phyloP scores from a whole-genome alignment of 2,113 vertebrate genomes.

The Mormyrus lacerda region DNA sequence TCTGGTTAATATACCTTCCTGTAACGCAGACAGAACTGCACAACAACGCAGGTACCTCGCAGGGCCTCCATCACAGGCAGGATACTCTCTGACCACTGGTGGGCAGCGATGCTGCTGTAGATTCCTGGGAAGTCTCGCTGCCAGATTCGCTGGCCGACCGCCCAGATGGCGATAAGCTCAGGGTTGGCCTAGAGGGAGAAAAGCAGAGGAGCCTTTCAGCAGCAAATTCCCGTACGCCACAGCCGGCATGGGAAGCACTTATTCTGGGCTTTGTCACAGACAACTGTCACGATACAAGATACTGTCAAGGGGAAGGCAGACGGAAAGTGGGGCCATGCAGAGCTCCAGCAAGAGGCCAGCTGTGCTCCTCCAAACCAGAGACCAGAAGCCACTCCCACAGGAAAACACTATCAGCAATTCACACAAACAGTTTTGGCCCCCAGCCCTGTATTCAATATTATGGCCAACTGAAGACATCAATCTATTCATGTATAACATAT shows the following conservation, averaged over 20 bases:
- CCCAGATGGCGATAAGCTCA: conserved; percentile 84
- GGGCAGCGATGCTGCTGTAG: conserved; percentile 74
- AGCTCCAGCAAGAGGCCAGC: not conserved
- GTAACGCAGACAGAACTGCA: not conserved
- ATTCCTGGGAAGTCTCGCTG: conserved; percentile 93
- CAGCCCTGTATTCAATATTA: not conserved
- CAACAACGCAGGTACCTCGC: conserved; percentile 65
- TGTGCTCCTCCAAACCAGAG: not conserved
- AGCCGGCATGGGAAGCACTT: not conserved
- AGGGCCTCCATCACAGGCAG: conserved; percentile 91
- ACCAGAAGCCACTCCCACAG: not conserved
- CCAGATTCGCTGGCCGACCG: conserved; percentile 91
- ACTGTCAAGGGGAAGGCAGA: not conserved
- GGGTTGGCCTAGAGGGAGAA: conserved; percentile 70
- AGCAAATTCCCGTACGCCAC: not conserved
- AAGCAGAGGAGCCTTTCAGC: not conserved
- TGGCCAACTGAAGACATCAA: not conserved
- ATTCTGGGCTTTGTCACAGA: not conserved
- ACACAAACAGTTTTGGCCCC: too few species aligned
- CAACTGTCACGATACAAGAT: not conserved
- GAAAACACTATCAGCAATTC: not conserved
- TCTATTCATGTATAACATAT: not conserved
- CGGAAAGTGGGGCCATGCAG: not conserved
- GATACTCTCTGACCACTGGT: conserved; percentile 88
- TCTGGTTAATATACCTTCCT: not conserved